These are phyloP conservation scores for Eublepharis macularius DNA, from an alignment of 2,113 vertebrate genomes.

Conservation along the genomic window DNA sequence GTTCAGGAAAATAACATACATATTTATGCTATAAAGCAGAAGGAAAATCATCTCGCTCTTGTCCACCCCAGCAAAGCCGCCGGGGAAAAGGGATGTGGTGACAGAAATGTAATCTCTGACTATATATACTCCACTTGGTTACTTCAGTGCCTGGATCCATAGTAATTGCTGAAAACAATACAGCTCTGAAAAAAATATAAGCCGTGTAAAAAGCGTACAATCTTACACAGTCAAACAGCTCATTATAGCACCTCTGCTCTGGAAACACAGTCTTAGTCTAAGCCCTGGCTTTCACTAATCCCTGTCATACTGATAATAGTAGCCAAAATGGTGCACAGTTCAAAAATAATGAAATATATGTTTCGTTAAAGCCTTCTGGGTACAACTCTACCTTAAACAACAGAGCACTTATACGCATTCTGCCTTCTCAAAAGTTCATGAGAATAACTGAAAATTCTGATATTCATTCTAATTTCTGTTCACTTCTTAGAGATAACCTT, in stretches of 20 bases:
- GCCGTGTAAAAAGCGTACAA: background rate
- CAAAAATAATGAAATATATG: background rate
- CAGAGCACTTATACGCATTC: background rate
- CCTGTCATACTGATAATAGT: background rate
- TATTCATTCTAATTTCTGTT: too few species aligned
- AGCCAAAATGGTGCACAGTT: background rate
- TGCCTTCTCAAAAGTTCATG: background rate
- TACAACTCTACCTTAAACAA: too few species aligned
- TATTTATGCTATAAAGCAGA: background rate
- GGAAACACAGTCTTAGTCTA: background rate
- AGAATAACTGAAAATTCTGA: too few species aligned
- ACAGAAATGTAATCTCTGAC: background rate
- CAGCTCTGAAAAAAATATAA: background rate
- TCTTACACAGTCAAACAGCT: background rate
- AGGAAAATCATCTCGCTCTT: background rate
- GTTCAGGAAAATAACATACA: background rate
- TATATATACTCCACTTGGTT: background rate
- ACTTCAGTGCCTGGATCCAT: background rate
- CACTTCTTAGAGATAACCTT: too few species aligned
- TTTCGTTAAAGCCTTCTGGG: background rate
- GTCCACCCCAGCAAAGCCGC: background rate
- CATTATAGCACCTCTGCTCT: background rate
- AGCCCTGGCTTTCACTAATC: background rate
- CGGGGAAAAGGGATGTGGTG: background rate
- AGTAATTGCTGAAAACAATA: background rate